These are phyloP conservation scores for Cygnus atratus DNA, from an alignment of 2,113 vertebrate genomes.

Conservation along the genomic window DNA sequence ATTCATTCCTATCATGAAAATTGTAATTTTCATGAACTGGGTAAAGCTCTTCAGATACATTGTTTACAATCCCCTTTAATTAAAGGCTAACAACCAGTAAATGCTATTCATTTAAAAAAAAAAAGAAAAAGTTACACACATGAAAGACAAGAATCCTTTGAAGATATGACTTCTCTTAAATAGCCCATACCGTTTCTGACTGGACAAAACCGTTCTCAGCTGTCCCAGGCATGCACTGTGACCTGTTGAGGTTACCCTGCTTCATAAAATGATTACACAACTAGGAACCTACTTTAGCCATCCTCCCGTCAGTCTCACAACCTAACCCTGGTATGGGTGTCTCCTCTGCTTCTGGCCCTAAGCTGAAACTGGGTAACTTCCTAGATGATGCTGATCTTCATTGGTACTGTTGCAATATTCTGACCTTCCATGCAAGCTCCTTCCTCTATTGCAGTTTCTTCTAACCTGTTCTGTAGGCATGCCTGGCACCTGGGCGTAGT, in stretches of 20 bases:
- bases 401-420: neutral
- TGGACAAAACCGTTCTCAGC: neutral
- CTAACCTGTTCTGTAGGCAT: neutral
- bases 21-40: neutral
- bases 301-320: neutral
- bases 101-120: neutral
- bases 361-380: neutral
- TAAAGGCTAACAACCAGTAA: neutral
- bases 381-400: accelerated
- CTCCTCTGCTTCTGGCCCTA: neutral
- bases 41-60: neutral
- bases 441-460: neutral
- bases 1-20: neutral
- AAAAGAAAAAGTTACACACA: neutral
- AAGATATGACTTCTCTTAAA: neutral
- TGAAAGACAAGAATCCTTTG: neutral
- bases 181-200: neutral
- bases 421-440: neutral
- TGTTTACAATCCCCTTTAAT: neutral
- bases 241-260: neutral
- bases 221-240: accelerated
- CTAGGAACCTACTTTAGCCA: neutral
- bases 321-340: neutral
- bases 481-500: neutral
- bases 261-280: neutral